phyloP scores from a whole-genome alignment of 2,113 vertebrate species.

The Deroptyus accipitrinus region DNA sequence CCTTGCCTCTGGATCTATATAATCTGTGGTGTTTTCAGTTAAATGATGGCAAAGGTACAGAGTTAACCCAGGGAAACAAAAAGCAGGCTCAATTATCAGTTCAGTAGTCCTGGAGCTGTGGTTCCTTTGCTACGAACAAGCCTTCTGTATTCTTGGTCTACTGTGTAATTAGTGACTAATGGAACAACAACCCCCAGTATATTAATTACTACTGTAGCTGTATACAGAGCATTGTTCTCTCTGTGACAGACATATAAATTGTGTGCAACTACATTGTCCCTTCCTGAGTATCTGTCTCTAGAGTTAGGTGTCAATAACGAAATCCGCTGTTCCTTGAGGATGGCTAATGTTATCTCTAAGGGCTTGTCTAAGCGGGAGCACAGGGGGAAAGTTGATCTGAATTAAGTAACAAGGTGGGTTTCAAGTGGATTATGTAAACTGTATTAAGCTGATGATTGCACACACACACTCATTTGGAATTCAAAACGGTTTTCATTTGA shows the following conservation, averaged over 20 bases:
- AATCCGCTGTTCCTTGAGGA: slow-evolving; percentile 23
- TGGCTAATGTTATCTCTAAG: neutral
- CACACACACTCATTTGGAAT: neutral
- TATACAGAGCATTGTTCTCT: slow-evolving; percentile 7
- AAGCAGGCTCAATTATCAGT: neutral
- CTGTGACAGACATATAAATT: slow-evolving; percentile 34
- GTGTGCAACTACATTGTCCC: neutral
- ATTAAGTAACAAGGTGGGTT: slow-evolving; percentile 46
- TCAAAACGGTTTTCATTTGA: slow-evolving; percentile 22
- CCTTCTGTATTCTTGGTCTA: neutral
- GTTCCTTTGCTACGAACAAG: slow-evolving; percentile 29
- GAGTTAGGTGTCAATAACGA: slow-evolving; percentile 47
- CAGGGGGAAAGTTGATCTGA: neutral
- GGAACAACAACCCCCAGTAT: slow-evolving; percentile 27
- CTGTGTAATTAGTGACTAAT: slow-evolving; percentile 57
- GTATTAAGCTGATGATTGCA: neutral
- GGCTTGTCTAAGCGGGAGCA: neutral
- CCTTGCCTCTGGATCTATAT: neutral
- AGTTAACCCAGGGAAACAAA: neutral
- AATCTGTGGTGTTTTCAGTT: neutral
- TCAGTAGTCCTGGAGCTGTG: neutral
- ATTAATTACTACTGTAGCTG: slow-evolving; percentile 38
- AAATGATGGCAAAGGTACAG: neutral
- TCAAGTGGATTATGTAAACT: slow-evolving; percentile 43
- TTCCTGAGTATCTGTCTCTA: slow-evolving; percentile 1